Evolutionary conservation across 2,888 invertebrate genomes (phyloP).

Genomic region (Drosophila prostipennis): DNA sequence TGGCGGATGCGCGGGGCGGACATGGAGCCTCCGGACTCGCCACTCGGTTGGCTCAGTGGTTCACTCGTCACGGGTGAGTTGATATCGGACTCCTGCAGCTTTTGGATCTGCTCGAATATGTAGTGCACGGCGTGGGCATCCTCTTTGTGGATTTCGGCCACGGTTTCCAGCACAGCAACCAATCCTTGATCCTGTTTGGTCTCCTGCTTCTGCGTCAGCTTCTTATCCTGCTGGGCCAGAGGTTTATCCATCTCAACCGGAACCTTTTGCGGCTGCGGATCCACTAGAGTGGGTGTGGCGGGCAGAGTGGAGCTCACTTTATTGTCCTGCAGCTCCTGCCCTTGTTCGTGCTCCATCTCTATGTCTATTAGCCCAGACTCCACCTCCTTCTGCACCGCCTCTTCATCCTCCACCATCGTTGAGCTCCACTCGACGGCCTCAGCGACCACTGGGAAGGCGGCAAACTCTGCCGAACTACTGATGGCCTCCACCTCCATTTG

Average conservation of each 20-base stretch:
- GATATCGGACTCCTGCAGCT: conserved; percentile 38
- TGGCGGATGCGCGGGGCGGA: conserved; percentile 39
- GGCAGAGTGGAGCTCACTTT: conserved; percentile 67
- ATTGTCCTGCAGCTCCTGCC: conserved; percentile 62
- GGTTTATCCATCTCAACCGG: neutral
- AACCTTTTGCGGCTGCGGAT: neutral
- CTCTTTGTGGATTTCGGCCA: conserved; percentile 46
- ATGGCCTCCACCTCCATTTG: conserved; percentile 38
- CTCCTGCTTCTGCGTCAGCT: neutral
- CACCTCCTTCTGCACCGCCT: neutral
- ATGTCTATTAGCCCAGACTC: neutral
- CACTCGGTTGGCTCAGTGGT: too few relatives aligned
- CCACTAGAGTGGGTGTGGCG: conserved; percentile 43
- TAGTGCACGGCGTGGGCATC: conserved; percentile 41
- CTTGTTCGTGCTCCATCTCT: neutral
- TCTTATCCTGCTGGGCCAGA: neutral
- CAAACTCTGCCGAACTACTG: conserved; percentile 38
- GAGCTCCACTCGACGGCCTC: neutral
- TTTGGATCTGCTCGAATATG: conserved; percentile 42
- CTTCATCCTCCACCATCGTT: neutral
- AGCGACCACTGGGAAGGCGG: neutral
- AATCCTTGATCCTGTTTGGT: conserved; percentile 7
- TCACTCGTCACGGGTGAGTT: conserved; percentile 15
- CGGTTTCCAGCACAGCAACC: conserved; percentile 13
- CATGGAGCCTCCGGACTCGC: neutral